phyloP scores from a whole-genome alignment of 2,888 invertebrate species.

The Tubulanus polymorphus region DNA sequence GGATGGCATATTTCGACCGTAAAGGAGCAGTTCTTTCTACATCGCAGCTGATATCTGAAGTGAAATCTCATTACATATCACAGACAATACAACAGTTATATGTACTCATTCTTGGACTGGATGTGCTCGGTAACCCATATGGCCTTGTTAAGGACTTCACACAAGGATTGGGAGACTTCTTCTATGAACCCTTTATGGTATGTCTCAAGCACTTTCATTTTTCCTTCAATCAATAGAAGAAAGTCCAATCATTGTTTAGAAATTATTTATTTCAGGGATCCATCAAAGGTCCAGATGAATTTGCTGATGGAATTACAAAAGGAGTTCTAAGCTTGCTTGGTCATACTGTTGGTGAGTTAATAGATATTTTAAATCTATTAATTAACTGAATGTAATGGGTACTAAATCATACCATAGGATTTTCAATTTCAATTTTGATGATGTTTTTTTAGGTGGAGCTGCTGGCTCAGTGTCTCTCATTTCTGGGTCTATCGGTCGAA shows the following conservation, averaged over 20 bases:
- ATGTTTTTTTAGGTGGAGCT: slow-evolving; percentile 40
- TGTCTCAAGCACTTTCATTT: slow-evolving; percentile 24
- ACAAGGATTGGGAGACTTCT: slow-evolving; percentile 60
- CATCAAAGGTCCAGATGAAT: slow-evolving; percentile 56
- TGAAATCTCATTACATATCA: slow-evolving; percentile 65
- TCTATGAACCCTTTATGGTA: slow-evolving; percentile 65
- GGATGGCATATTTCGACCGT: slow-evolving; percentile 67
- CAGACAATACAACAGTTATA: slow-evolving; percentile 77
- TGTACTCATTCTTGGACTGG: slow-evolving; percentile 71
- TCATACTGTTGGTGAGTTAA: slow-evolving; percentile 52
- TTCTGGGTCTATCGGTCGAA: slow-evolving; percentile 55
- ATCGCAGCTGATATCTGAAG: slow-evolving; percentile 57
- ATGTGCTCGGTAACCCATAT: slow-evolving; percentile 77
- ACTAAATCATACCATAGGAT: no score
- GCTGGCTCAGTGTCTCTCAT: slow-evolving; percentile 55
- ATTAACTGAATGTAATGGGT: no score
- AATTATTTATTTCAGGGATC: slow-evolving; percentile 45
- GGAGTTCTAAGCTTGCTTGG: slow-evolving; percentile 57
- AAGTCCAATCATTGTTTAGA: not conserved
- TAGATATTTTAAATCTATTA: not conserved
- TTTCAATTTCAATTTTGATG: no score
- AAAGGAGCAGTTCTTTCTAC: slow-evolving; percentile 60
- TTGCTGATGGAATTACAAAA: slow-evolving; percentile 54
- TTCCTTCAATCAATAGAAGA: not conserved
- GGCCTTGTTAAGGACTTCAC: slow-evolving; percentile 63